Conservation (phyloP, 2,113 vertebrate species). For the Rousettus leschenaultii region DNA sequence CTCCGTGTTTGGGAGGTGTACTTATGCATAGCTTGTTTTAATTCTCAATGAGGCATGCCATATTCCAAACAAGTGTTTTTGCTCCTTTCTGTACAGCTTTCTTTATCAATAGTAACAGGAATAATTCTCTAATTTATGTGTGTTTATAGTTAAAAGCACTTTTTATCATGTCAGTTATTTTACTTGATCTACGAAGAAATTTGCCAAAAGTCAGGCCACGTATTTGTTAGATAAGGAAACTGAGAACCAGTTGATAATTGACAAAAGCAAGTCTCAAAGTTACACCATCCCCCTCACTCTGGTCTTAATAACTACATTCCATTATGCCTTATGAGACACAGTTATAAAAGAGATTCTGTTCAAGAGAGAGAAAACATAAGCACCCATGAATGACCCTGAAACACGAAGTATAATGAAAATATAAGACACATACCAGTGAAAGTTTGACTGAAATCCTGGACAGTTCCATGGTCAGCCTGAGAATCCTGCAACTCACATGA, state of each 20-base stretch:
- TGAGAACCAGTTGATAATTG: neutral
- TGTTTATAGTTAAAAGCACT: neutral
- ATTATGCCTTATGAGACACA: neutral
- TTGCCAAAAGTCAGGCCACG: neutral
- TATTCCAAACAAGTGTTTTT: neutral
- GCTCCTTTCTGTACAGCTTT: neutral
- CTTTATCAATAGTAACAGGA: neutral
- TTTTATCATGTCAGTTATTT: neutral
- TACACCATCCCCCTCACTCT: rapidly evolving
- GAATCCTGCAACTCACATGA: neutral
- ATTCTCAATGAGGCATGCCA: neutral
- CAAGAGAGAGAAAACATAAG: neutral
- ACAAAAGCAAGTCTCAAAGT: neutral
- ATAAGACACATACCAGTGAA: neutral
- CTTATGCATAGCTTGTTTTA: neutral
- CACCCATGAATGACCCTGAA: neutral
- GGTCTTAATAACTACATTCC: neutral
- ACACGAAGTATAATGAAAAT: neutral
- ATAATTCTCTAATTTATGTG: neutral
- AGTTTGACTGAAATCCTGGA: neutral
- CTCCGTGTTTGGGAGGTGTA: neutral
- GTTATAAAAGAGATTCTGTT: neutral
- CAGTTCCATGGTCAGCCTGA: neutral
- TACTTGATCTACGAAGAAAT: neutral
- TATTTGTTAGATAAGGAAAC: neutral